These are phyloP conservation scores for Cotesia vestalis DNA, from an alignment of 1,140 invertebrate species.

Conservation along the genomic window DNA sequence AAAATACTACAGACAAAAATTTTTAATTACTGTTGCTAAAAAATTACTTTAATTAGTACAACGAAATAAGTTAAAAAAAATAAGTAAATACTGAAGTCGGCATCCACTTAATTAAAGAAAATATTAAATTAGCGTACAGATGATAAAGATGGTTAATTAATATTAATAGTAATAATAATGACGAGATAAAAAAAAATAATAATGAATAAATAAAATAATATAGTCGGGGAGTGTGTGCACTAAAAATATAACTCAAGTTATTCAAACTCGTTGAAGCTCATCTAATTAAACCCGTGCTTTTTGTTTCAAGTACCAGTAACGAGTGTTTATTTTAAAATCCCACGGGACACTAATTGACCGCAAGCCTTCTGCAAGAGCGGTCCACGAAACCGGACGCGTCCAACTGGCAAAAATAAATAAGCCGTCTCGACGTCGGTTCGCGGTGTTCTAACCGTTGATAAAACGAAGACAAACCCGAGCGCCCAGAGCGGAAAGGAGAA, in stretches of 20 bases:
- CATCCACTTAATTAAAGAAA: no score
- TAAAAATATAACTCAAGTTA: conserved; percentile 28
- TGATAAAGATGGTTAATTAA: no score
- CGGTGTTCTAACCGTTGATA: conserved; percentile 28
- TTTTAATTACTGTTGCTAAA: no score
- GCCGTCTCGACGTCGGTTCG: conserved; percentile 34
- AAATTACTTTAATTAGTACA: no score
- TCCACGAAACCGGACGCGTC: conserved; percentile 36
- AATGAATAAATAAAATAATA: background rate
- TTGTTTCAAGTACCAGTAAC: conserved; percentile 58
- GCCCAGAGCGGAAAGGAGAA: conserved; percentile 14
- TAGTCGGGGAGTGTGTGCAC: conserved; percentile 20
- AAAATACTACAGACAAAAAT: no score
- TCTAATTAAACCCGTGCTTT: conserved; percentile 51
- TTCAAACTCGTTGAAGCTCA: conserved; percentile 43
- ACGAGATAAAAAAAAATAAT: background rate
- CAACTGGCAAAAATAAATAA: conserved; percentile 52
- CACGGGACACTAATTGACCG: conserved; percentile 52
- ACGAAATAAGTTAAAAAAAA: no score
- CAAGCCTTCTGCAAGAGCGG: conserved; percentile 43
- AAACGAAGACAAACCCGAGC: conserved; percentile 25
- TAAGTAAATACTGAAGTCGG: no score
- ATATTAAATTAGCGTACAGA: no score
- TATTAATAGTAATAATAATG: no score
- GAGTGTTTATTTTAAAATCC: conserved; percentile 59